phyloP scores from a whole-genome alignment of 2,113 vertebrate species.

The Aramus guarauna region DNA sequence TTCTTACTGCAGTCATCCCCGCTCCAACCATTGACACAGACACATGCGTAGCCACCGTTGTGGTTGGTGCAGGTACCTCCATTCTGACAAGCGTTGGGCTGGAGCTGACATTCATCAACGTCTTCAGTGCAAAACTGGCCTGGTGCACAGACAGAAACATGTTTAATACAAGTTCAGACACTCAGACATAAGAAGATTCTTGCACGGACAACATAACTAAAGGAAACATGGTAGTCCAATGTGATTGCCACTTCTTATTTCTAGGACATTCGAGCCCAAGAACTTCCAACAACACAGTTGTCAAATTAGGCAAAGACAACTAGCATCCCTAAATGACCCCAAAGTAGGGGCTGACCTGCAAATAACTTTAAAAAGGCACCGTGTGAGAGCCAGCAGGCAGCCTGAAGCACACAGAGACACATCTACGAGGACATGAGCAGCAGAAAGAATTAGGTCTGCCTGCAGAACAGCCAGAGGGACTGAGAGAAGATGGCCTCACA shows the following conservation, averaged over 20 bases:
- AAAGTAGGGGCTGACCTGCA: background rate
- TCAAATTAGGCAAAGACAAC: background rate
- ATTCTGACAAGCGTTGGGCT: constrained; percentile 97
- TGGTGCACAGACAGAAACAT: constrained; percentile 11
- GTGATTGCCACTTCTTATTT: background rate
- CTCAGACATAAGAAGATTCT: background rate
- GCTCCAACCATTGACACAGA: constrained; percentile 97
- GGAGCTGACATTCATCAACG: constrained; percentile 95
- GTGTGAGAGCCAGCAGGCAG: background rate
- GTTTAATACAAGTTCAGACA: background rate
- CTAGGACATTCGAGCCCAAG: fast-evolving
- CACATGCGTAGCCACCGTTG: constrained; percentile 91
- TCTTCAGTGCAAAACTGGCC: constrained; percentile 98
- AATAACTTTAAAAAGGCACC: background rate
- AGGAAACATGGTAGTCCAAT: background rate
- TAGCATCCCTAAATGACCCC: background rate
- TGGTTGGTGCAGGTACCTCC: constrained; percentile 98
- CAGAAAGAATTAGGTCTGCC: background rate
- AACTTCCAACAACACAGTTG: background rate
- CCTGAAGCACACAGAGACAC: background rate
- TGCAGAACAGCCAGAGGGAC: background rate
- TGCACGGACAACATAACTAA: background rate
- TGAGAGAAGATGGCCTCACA: background rate
- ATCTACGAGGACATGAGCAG: fast-evolving
- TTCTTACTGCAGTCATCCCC: constrained; percentile 98